Conservation (phyloP, 1,140 invertebrate genomes). For the Drosophila seguyi region DNA sequence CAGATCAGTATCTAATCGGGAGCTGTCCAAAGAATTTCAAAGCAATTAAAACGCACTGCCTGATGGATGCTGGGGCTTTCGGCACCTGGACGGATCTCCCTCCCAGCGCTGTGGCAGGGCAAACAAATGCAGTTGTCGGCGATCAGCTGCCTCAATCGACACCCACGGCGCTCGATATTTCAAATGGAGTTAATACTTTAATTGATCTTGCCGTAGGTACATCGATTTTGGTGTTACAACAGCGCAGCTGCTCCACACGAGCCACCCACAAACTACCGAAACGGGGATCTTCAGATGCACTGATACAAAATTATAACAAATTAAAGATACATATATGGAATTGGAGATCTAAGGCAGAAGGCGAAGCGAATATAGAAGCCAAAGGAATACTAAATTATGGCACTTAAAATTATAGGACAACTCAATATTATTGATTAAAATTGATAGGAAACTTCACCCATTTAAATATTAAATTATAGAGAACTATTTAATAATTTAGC, state of each 20-base stretch:
- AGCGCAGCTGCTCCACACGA: slow-evolving; percentile 47
- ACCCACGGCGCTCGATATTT: slow-evolving; percentile 40
- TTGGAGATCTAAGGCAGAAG: neutral
- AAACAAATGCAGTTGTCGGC: slow-evolving; percentile 28
- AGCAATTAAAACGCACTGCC: slow-evolving; percentile 66
- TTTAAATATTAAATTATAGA: neutral
- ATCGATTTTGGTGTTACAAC: slow-evolving; percentile 51
- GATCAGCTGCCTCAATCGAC: slow-evolving; percentile 41
- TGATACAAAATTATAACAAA: neutral
- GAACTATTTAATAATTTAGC: neutral
- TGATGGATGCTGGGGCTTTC: slow-evolving; percentile 64
- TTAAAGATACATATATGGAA: no score
- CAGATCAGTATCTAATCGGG: slow-evolving; percentile 63
- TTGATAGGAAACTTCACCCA: neutral
- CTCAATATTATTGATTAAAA: neutral
- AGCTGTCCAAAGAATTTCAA: slow-evolving; percentile 65
- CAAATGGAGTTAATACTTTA: slow-evolving; percentile 69
- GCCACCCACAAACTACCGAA: slow-evolving; percentile 54
- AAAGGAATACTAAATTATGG: neutral
- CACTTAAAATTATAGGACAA: neutral
- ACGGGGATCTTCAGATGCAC: slow-evolving; percentile 5
- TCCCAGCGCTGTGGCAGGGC: neutral
- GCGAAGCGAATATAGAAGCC: neutral
- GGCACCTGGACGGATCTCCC: slow-evolving; percentile 36
- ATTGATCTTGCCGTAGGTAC: slow-evolving; percentile 62